Evolutionary conservation across 2,888 invertebrate species (phyloP), one percentile per base, ranked within the genome.

Genomic region (Diabrotica balteata): DNA sequence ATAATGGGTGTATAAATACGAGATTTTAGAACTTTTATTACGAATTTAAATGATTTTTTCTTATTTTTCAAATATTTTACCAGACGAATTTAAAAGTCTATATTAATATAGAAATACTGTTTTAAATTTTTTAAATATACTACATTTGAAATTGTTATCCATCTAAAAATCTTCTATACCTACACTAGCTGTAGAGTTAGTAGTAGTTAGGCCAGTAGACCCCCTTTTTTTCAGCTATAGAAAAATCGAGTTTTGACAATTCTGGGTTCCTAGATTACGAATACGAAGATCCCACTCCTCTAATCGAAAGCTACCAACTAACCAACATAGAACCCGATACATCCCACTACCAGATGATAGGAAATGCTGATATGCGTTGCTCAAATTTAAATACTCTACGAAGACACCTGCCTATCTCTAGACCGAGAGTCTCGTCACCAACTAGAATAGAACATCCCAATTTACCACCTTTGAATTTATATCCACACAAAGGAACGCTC

Each of bases 391-490:
- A 86, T 0, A 80, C 87, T 4, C 84, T 87, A 42, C 82, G 87
- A 50, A 85, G 87, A 8, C 84, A 83, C 22, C 63, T 79, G 61
- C 75, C 80, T 10, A 66, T 78, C 7, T 70, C 68, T 63, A 86
- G 93, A 59, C 92, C 93, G 0, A 84, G 90, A 32, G 93, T 94
- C 0, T 92, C 94, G 7, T 92, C 92, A 0, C 93, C 94, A 0
- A 93, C 93, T 1, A 87, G 92, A 74, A 93, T 94, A 76, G 94
- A 94, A 79, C 90, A 93, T 77, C 93, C 93, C 0, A 93, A 94
- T 80, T 82, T 93, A 66, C 93, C 94, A 8, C 93, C 94, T 1
- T 82, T 94, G 54, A 94, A 94, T 80, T 86, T 92, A 44, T 86
- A 88, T 77, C 88, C 89, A 17, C 86, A 78, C 61, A 75, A 78